Base-by-base conservation (phyloP, 2,888 invertebrate species). In the Cremastinae sp. region DNA sequence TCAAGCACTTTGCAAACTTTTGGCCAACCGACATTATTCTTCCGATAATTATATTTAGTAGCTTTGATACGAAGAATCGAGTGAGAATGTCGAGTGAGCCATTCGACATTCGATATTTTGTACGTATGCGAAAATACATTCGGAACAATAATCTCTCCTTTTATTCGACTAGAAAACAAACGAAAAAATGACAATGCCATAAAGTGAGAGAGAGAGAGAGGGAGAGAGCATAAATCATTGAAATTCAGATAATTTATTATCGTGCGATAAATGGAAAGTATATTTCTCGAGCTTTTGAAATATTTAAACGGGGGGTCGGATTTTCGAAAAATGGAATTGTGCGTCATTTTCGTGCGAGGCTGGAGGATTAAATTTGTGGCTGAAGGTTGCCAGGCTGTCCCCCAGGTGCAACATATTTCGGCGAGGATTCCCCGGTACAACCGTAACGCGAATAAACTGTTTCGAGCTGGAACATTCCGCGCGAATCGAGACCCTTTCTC, bases 351-450 rank as follows among this genome's bases (percentile, higher is more conserved):
- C 45, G 34, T 18, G 7, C 20, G 68, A 51, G 36, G 45, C 45
- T 34, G 53, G 73, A n/a, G 28, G 73, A 84, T 84, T 84, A 83
- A 82, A 84, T 81, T 84, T 81, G 84, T 83, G 82, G 84, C 84
- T 79, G 84, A 83, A 78, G 80, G 80, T 81, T 45, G 65, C 73
- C 36, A 18, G 54, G 1, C 65, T 64, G 80, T 83, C 84, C 84
- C 83, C 81, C 83, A 84, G 84, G 84, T 84, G 80, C 84, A 80
- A 84, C 83, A 84, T 79, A 84, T 84, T 84, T 84, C 56, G 62
- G 73, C 53, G 53, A 45, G 70, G 77, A 49, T 41, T 71, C 62
- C n/a, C n/a, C 59, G 43, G 77, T 80, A 61, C 65, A 61, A 54
- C 74, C 49, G 56, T 62, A 74, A 70, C 73, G 61, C 28, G 28